Percentiles rank a stretch among this genome's conserved stretches.
phyloP scores from a whole-genome alignment of 2,113 vertebrate genomes.

The Pardalotus punctatus region DNA sequence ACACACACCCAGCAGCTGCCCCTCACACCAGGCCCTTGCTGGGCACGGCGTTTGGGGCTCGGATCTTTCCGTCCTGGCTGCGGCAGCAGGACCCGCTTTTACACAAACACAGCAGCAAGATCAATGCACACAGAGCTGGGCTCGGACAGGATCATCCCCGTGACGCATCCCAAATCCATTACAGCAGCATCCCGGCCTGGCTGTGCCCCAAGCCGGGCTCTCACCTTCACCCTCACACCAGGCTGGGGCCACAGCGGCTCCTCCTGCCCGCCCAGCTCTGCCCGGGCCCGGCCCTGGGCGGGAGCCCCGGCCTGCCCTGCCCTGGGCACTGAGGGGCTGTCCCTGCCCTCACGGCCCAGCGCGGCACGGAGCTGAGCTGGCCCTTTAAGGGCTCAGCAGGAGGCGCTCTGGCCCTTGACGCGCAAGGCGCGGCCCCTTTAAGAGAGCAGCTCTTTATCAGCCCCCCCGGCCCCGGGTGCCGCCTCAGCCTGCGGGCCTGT shows the following conservation, averaged over 20 bases:
- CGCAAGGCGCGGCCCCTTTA: background rate
- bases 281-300: background rate
- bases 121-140: rapidly evolving
- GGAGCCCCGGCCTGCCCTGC: background rate
- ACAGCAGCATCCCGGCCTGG: background rate
- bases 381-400: background rate
- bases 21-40: background rate
- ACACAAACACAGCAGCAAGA: rapidly evolving
- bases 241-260: background rate
- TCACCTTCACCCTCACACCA: rapidly evolving
- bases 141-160: rapidly evolving
- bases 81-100: rapidly evolving
- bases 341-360: background rate
- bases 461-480: too few species aligned
- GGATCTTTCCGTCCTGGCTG: rapidly evolving
- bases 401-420: background rate
- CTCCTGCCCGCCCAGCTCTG: background rate
- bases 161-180: rapidly evolving
- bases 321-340: background rate
- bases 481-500: background rate
- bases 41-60: rapidly evolving
- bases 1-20: background rate
- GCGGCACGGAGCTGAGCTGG: background rate
- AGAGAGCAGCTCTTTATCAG: background rate
- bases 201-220: background rate